Evolutionary conservation across 2,888 invertebrate genomes (phyloP).

Genomic region (Malachius bipustulatus): DNA sequence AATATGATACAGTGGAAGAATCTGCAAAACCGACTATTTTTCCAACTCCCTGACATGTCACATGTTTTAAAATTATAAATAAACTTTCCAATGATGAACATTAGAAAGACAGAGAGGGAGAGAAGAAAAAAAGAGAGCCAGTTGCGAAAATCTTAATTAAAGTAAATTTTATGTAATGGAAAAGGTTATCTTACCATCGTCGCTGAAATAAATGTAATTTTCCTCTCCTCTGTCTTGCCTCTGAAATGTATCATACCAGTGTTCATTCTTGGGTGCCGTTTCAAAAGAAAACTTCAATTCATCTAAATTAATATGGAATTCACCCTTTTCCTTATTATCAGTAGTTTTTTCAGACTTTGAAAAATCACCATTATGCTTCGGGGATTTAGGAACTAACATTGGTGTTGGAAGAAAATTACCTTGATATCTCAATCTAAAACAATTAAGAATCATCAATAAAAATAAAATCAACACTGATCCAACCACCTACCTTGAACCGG

Average conservation of each 20-base stretch:
- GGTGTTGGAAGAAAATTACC: constrained; percentile 31
- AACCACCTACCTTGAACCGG: constrained; percentile 36
- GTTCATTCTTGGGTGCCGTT: constrained; percentile 56
- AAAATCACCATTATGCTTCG: constrained; percentile 29
- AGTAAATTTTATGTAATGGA: too few relatives aligned
- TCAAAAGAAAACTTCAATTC: constrained; percentile 65
- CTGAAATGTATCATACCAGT: constrained; percentile 69
- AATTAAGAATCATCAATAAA: constrained; percentile 11
- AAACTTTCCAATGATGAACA: too few relatives aligned
- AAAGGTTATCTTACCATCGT: constrained; percentile 39
- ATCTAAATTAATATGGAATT: constrained; percentile 38
- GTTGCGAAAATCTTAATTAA: constrained; percentile 2
- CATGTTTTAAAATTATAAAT: too few relatives aligned
- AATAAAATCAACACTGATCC: not conserved
- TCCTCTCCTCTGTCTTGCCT: constrained; percentile 63
- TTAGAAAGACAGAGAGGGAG: too few relatives aligned
- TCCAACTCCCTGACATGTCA: too few relatives aligned
- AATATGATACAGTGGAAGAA: too few relatives aligned
- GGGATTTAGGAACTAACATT: constrained; percentile 20
- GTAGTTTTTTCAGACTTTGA: constrained; percentile 21
- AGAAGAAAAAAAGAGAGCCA: constrained; percentile 4
- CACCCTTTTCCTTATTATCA: constrained; percentile 10
- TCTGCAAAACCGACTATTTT: too few relatives aligned
- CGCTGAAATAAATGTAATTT: constrained; percentile 45
- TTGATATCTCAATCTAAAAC: constrained; percentile 34